These are phyloP conservation scores for Tetragonula clypearis DNA, from an alignment of 1,140 invertebrate species.

Conservation along the genomic window DNA sequence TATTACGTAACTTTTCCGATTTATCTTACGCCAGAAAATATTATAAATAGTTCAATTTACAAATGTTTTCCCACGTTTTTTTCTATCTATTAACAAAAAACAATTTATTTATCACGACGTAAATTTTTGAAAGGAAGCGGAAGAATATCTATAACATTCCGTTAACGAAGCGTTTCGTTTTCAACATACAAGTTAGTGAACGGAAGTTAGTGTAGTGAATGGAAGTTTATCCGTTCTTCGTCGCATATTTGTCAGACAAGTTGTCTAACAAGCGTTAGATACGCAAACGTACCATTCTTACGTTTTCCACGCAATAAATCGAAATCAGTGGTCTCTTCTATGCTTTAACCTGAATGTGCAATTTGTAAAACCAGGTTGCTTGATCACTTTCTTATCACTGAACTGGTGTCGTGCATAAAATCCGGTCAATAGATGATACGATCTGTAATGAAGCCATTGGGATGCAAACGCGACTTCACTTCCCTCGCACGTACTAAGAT, in stretches of 20 bases:
- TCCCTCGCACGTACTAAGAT: slow-evolving; percentile 64
- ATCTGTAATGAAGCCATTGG: slow-evolving; percentile 54
- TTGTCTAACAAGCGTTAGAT: neutral
- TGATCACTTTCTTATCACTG: too few relatives aligned
- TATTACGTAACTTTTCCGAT: slow-evolving; percentile 12
- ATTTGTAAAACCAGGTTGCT: slow-evolving; percentile 4
- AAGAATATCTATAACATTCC: neutral
- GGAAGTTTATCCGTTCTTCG: neutral
- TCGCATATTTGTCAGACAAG: neutral
- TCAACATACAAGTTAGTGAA: neutral
- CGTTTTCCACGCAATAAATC: slow-evolving; percentile 1
- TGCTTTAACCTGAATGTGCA: neutral
- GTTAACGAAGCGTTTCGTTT: neutral
- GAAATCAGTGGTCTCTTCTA: neutral
- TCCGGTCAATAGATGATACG: slow-evolving; percentile 22
- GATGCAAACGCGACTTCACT: slow-evolving; percentile 55
- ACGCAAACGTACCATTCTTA: neutral
- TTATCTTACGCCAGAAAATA: too few relatives aligned
- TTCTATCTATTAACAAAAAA: neutral
- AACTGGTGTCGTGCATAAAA: slow-evolving; percentile 34
- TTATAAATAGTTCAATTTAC: neutral
- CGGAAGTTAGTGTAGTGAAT: neutral
- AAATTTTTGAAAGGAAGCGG: neutral
- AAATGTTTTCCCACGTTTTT: neutral
- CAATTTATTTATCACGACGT: neutral